These are phyloP conservation scores for Tinea semifulvella DNA, from an alignment of 2,888 invertebrate species.

Conservation along the genomic window DNA sequence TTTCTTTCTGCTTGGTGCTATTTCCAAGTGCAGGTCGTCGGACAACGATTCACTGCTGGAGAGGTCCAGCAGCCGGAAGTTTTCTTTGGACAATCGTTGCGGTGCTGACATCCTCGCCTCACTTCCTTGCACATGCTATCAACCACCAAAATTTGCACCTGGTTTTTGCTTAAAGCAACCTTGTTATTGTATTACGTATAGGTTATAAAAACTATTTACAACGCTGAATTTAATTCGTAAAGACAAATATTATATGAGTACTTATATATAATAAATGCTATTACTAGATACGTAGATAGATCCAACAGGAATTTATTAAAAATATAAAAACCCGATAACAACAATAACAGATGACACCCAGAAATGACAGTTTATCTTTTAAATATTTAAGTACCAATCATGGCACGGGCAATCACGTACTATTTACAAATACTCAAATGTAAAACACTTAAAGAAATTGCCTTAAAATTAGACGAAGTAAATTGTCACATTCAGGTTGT, in stretches of 20 bases:
- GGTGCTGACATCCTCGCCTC: conserved; percentile 43
- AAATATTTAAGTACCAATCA: no score
- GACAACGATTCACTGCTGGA: conserved; percentile 68
- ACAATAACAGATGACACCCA: background rate
- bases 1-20: conserved; percentile 65
- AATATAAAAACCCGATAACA: background rate
- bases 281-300: no score
- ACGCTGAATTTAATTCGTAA: no score
- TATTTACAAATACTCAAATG: no score
- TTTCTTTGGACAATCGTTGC: conserved; percentile 66
- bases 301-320: background rate
- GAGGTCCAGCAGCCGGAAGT: conserved; percentile 69
- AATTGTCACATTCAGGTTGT: background rate
- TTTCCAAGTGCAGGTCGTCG: conserved; percentile 67
- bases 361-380: background rate
- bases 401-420: no score
- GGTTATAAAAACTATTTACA: conserved; percentile 5
- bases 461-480: conserved; percentile 1
- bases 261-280: no score
- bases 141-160: background rate
- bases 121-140: conserved; percentile 34
- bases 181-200: background rate
- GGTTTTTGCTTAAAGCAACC: background rate
- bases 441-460: no score
- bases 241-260: no score